phyloP scores from a whole-genome alignment of 2,113 vertebrate genomes.

The Merops nubicus region DNA sequence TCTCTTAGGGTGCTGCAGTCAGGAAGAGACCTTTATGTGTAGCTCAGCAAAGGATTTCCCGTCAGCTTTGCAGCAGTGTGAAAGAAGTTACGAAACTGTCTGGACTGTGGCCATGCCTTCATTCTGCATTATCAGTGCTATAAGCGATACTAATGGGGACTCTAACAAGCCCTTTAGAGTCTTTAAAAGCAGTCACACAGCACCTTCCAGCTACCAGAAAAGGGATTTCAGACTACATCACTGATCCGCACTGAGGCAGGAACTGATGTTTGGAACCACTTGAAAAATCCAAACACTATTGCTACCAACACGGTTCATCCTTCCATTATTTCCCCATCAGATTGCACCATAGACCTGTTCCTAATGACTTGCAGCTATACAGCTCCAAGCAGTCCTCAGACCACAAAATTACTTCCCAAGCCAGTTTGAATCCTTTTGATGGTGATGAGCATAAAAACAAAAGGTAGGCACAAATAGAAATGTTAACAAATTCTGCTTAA shows the following conservation, averaged over 20 bases:
- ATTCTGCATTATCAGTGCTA: neutral
- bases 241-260: neutral
- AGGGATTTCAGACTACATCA: neutral
- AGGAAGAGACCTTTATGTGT: accelerated
- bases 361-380: neutral
- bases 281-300: neutral
- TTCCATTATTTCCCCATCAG: neutral
- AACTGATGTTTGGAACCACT: neutral
- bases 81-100: neutral
- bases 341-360: neutral
- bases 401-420: neutral
- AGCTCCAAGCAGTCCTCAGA: neutral
- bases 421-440: neutral
- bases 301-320: neutral
- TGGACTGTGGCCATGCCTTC: neutral
- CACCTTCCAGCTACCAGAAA: neutral
- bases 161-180: neutral
- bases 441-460: neutral
- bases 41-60: neutral
- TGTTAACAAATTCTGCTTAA: neutral
- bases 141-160: accelerated
- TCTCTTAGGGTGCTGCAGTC: neutral
- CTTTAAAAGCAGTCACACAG: neutral
- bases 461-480: neutral
- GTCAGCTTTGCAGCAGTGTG: neutral